phyloP scores from a whole-genome alignment of 2,888 invertebrate species.

The Opisthograptis luteolata region DNA sequence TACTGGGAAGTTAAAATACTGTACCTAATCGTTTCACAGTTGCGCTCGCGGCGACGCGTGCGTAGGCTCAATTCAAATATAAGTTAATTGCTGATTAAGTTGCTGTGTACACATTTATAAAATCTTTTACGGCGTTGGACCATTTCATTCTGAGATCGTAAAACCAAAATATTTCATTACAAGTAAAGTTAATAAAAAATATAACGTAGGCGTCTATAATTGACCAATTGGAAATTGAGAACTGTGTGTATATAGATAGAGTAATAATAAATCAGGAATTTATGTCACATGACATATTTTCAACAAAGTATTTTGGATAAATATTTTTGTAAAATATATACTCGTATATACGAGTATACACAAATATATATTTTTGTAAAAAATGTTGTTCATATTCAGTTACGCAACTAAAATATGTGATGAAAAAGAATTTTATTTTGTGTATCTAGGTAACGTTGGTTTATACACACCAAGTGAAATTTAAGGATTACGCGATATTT shows the following conservation, averaged over 20 bases:
- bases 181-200: background rate
- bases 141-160: constrained; percentile 23
- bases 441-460: too few relatives aligned
- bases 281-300: too few relatives aligned
- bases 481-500: too few relatives aligned
- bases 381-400: too few relatives aligned
- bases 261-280: background rate
- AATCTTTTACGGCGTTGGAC: constrained; percentile 31
- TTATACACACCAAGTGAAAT: too few relatives aligned
- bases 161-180: constrained; percentile 14
- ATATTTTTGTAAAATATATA: too few relatives aligned
- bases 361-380: too few relatives aligned
- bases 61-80: constrained; percentile 40
- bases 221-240: background rate
- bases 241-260: background rate
- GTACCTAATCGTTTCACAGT: constrained; percentile 21
- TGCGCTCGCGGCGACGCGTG: constrained; percentile 53
- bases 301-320: too few relatives aligned
- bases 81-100: constrained; percentile 42
- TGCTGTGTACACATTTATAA: constrained; percentile 25
- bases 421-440: too few relatives aligned
- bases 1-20: constrained; percentile 28
- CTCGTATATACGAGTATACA: too few relatives aligned
- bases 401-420: too few relatives aligned
- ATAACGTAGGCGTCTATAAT: background rate